Evolutionary conservation across 2,888 invertebrate genomes (phyloP).

Genomic region (Cyclophora punctaria): DNA sequence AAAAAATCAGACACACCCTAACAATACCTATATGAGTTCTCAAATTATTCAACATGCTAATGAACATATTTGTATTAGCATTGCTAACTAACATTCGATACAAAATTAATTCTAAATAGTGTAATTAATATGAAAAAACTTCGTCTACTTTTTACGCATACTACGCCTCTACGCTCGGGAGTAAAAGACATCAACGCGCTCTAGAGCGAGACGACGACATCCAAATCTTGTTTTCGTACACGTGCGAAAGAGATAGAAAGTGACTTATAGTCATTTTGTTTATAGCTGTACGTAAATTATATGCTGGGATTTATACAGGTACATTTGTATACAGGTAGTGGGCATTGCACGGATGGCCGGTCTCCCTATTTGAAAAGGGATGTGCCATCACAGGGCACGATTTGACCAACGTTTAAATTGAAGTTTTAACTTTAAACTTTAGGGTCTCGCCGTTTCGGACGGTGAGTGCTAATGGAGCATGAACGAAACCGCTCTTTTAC

Average conservation of each 20-base stretch:
- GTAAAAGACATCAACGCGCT: slow-evolving; percentile 70
- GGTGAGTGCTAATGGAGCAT: slow-evolving; percentile 61
- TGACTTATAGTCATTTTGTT: slow-evolving; percentile 45
- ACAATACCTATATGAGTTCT: neutral
- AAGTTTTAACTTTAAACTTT: slow-evolving; percentile 34
- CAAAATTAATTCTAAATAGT: too few species aligned
- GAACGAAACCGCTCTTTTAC: slow-evolving; percentile 46
- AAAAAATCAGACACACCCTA: slow-evolving; percentile 9
- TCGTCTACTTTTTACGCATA: slow-evolving; percentile 30
- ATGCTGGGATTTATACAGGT: slow-evolving; percentile 60
- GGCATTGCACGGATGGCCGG: slow-evolving; percentile 61
- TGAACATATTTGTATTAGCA: too few species aligned
- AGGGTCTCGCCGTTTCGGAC: slow-evolving; percentile 50
- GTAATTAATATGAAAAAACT: slow-evolving; percentile 2
- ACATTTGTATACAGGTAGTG: slow-evolving; percentile 52
- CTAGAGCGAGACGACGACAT: slow-evolving; percentile 38
- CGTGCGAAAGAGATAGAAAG: slow-evolving; percentile 51
- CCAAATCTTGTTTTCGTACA: slow-evolving; percentile 30
- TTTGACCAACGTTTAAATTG: slow-evolving; percentile 41
- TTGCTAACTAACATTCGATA: too few species aligned
- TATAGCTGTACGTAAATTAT: slow-evolving; percentile 56
- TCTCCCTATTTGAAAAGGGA: slow-evolving; percentile 62
- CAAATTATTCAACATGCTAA: too few species aligned
- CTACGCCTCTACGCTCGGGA: slow-evolving; percentile 38
- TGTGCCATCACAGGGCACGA: slow-evolving; percentile 45